Conservation (phyloP, 2,888 invertebrate genomes). For the Encarsia formosa region DNA sequence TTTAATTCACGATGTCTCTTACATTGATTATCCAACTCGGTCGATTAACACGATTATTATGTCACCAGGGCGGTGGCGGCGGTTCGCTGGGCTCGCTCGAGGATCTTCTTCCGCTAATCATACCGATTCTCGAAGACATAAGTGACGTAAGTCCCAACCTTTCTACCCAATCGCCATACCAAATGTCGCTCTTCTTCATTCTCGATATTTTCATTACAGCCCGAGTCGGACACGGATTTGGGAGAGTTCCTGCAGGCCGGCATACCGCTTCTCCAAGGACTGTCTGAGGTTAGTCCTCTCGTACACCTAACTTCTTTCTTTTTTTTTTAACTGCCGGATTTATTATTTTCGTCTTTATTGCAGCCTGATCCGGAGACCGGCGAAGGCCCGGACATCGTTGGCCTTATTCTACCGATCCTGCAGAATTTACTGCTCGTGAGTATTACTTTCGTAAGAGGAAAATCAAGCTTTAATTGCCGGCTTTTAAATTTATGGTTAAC, state of each 20-base stretch:
- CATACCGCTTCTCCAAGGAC: constrained; percentile 42
- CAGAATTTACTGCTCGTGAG: constrained; percentile 31
- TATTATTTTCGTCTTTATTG: neutral
- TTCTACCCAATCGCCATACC: constrained; percentile 10
- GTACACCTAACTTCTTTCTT: neutral
- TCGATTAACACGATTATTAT: constrained; percentile 20
- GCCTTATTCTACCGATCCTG: constrained; percentile 34
- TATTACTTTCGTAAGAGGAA: neutral
- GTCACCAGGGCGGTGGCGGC: constrained; percentile 30
- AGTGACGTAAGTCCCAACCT: constrained; percentile 42
- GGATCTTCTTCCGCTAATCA: constrained; percentile 41
- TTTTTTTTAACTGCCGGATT: neutral
- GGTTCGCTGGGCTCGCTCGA: constrained; percentile 43
- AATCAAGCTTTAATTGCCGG: neutral
- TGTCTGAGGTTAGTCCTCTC: constrained; percentile 39
- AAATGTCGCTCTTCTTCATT: constrained; percentile 4
- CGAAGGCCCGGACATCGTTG: constrained; percentile 32
- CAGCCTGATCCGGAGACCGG: constrained; percentile 30
- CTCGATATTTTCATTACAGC: constrained; percentile 32
- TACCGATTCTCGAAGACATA: constrained; percentile 46
- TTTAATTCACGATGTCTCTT: too few relatives aligned
- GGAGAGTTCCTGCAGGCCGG: constrained; percentile 38
- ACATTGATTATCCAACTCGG: too few relatives aligned
- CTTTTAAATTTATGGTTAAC: too few relatives aligned
- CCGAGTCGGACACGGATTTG: constrained; percentile 43